Evolutionary conservation across 2,888 invertebrate species (phyloP), one percentile per base, ranked within the genome.

Genomic region (Pinctada fucata): DNA sequence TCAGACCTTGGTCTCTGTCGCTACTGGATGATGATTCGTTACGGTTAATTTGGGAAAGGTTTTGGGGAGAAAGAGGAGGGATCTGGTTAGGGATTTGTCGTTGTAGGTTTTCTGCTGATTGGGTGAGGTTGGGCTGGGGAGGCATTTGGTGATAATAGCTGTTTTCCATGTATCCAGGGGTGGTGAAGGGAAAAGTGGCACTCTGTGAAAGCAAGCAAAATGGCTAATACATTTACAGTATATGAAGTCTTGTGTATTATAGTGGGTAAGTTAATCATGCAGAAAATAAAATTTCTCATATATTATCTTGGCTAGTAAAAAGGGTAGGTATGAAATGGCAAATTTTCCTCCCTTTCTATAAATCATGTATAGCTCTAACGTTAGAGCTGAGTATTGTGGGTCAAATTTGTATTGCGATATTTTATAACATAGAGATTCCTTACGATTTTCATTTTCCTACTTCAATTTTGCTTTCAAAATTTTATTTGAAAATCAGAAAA

Each of bases 21-120:
- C 74, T 75, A 13, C 69, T 73, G 51, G 83, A 83, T 10, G 79
- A 77, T 3, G 82, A 82, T 65, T 80, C 82, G 6, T 58, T 75
- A 13, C 71, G 70, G 63, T 68, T 68, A 49, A 70, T 63, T 10
- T 72, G 13, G 16, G 66, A 51, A 31, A 66, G 51, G 45, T 45
- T 6, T 63, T 71, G 45, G 3, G 70, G 31, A 45, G 52, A 50
- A 6, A 68, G 66, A 47, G 70, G 58, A 64, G 45, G 16, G 31
- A 66, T 58, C 50, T 58, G 72, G 16, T 50, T 65, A 45, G 72
- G 45, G 67, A 66, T 70, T 51, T 51, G 65, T 80, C 80, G 77
- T 80, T 80, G 80, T 78, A 78, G 45, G 13, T 75, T 75, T 71
- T 77, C 80, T 16, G 78, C 72, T 50, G 81, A 67, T 48, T 69